Conservation (phyloP, 2,797 vertebrate genomes). For the Parotocinclus haroldoi region DNA sequence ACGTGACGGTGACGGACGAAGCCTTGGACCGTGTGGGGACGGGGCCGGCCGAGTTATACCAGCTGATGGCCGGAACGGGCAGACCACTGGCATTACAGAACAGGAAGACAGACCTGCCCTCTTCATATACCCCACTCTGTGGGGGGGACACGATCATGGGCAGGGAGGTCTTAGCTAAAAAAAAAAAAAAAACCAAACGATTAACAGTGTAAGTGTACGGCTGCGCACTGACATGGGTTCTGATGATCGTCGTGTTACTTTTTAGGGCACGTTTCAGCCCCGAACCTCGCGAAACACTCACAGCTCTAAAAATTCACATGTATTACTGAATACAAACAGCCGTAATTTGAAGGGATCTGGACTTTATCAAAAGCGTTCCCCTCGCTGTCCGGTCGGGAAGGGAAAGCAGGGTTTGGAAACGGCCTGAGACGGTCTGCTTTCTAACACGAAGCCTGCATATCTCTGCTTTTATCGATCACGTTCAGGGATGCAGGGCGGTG, state of each 20-base stretch:
- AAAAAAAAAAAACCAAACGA: no score
- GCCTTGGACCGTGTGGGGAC: slow-evolving; percentile 50
- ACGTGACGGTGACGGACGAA: slow-evolving; percentile 41
- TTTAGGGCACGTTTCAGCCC: no score
- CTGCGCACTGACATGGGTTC: no score
- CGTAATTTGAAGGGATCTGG: slow-evolving; percentile 40
- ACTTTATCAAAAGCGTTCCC: slow-evolving; percentile 40
- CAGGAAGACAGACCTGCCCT: slow-evolving; percentile 42
- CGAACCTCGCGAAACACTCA: no score
- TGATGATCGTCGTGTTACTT: no score
- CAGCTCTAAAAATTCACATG: no score
- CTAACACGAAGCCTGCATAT: slow-evolving; percentile 33
- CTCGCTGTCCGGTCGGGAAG: slow-evolving; percentile 24
- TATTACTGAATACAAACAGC: slow-evolving; percentile 33
- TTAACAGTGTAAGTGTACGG: no score
- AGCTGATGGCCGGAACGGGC: slow-evolving; percentile 58
- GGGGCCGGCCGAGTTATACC: slow-evolving; percentile 62
- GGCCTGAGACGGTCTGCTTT: slow-evolving; percentile 29
- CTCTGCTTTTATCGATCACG: slow-evolving; percentile 48
- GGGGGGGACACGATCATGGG: slow-evolving; percentile 62
- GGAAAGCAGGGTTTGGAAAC: slow-evolving; percentile 37
- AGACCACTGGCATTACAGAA: no score
- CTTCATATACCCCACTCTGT: slow-evolving; percentile 48
- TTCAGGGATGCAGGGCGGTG: slow-evolving; percentile 25
- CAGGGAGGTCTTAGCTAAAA: no score